These are phyloP conservation scores for Cossypha dichroa DNA, from an alignment of 2,797 vertebrate species.

Conservation along the genomic window DNA sequence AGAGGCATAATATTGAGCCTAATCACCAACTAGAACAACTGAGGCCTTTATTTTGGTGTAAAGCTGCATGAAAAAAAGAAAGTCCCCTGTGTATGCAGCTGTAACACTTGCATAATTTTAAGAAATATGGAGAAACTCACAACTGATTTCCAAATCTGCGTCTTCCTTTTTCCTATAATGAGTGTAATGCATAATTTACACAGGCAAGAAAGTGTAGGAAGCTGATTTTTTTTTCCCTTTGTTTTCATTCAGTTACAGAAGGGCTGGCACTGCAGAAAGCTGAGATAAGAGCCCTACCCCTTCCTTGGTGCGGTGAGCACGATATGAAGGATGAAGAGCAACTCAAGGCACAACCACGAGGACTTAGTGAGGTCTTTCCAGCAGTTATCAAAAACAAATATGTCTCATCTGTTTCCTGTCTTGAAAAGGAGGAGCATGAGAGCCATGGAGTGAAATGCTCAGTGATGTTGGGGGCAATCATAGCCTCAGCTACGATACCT, in stretches of 20 bases:
- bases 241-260: not conserved
- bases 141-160: not conserved
- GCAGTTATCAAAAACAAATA: not conserved
- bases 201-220: not conserved
- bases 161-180: not conserved
- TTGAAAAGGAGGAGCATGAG: not conserved
- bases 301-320: accelerated
- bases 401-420: not conserved
- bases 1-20: slow-evolving; percentile 36
- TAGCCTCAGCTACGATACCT: not conserved
- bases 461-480: not conserved
- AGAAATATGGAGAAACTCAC: slow-evolving; percentile 27
- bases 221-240: not conserved
- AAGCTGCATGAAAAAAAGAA: slow-evolving; percentile 13
- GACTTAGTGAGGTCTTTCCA: not conserved
- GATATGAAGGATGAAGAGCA: not conserved
- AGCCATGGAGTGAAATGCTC: not conserved
- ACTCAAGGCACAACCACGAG: not conserved
- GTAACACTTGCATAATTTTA: not conserved
- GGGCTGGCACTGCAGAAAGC: not conserved
- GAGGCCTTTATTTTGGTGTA: slow-evolving; percentile 56
- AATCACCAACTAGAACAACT: slow-evolving; percentile 44
- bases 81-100: slow-evolving; percentile 18
- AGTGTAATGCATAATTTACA: slow-evolving; percentile 8
- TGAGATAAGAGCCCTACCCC: slow-evolving; percentile 29